Evolutionary conservation across 2,888 invertebrate species (phyloP).

Genomic region (Oegoconia quadripuncta): DNA sequence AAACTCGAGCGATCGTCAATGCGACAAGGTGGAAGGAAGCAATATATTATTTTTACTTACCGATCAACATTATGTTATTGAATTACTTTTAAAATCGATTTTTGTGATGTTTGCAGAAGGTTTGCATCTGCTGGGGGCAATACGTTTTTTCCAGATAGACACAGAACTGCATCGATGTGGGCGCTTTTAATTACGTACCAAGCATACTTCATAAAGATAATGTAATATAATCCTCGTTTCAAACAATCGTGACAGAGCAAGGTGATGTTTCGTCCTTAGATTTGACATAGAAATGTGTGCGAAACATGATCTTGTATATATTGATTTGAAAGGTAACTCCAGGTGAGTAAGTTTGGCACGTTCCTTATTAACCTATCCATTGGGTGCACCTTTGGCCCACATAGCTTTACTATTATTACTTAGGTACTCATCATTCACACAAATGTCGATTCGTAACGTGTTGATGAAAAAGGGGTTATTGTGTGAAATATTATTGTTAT

Average conservation of each 20-base stretch:
- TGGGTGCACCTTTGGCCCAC: conserved; percentile 45
- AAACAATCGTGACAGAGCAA: conserved; percentile 66
- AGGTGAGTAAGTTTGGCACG: conserved; percentile 64
- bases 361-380: conserved; percentile 43
- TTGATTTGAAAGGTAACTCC: conserved; percentile 45
- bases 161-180: conserved; percentile 57
- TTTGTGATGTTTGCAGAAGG: conserved; percentile 61
- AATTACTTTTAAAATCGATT: conserved; percentile 75
- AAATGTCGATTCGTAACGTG: conserved; percentile 40
- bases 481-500: conserved; percentile 48
- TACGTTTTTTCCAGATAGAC: conserved; percentile 50
- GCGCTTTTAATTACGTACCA: conserved; percentile 69
- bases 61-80: conserved; percentile 76
- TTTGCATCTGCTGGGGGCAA: conserved; percentile 65
- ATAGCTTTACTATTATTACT: conserved; percentile 24
- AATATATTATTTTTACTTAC: conserved; percentile 68
- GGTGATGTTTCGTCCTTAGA: conserved; percentile 49
- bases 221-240: conserved; percentile 72
- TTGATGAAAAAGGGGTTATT: conserved; percentile 70
- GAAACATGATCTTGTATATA: conserved; percentile 48
- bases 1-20: conserved; percentile 39
- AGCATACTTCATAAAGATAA: conserved; percentile 68
- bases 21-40: conserved; percentile 75
- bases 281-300: conserved; percentile 45
- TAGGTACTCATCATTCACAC: conserved; percentile 15